Evolutionary conservation across 2,888 invertebrate species (phyloP), one percentile per base, ranked within the genome.

Genomic region (Maniola hyperantus): DNA sequence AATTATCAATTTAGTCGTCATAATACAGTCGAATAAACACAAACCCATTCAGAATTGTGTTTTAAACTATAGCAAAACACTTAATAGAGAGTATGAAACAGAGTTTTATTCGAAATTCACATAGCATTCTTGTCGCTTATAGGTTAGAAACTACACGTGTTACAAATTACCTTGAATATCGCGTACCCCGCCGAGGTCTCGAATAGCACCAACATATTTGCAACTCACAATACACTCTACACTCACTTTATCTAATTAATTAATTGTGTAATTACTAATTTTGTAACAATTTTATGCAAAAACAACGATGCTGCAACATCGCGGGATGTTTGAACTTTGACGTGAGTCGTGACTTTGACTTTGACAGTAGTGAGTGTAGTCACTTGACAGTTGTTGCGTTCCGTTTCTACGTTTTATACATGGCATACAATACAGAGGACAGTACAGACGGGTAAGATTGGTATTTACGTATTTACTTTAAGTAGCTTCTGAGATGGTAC

Each of bases 181-280:
- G 98, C 98, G 93, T 97, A 98, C 70, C 98, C 98, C 77, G 97
- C 97, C 77, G 99, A 95, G 69, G 98, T 97, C 93, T 99, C 98
- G 83, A 99, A 98, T 72, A 99, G 89, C 76, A 99, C 96, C 94
- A 99, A 94, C 97, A 97, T 97, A 67, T 82, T 93, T 18, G 50
- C 26, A 57, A 53, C 7, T 8, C 11, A 59, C 48, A 58, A 57
- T 53, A 48, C 65, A 66, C 55, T 57, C 54, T 51, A 18, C 33
- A 51, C 15, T 39, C 55, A 48, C 67, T 53, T 46, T 33, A 66
- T 66, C 53, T 48, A 65, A 55, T 18, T 46, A 67, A 61, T 58
- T 65, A 72, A 71, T 71, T 71, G 68, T 61, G 50, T 67, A 67
- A 66, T 59, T 69, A 75, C 71, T 70, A 69, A 57, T 53, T 54